phyloP scores from a whole-genome alignment of 2,113 vertebrate species.

The Malurus elegans region DNA sequence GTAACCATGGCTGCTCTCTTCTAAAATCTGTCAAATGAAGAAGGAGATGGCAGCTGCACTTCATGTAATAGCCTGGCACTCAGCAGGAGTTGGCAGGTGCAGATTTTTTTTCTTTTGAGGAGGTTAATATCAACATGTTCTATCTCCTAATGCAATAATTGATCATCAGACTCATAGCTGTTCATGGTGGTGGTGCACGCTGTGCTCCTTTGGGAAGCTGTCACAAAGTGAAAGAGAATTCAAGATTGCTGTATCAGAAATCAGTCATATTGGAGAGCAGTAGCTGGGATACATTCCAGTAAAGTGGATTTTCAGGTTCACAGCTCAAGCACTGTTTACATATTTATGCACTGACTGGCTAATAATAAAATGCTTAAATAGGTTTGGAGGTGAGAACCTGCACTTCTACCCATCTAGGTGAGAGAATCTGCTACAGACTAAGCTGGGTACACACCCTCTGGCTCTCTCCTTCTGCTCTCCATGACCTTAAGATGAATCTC shows the following conservation, averaged over 20 bases:
- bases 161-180: background rate
- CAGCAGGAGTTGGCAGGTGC: background rate
- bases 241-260: background rate
- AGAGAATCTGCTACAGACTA: background rate
- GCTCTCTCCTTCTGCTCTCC: background rate
- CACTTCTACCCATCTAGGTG: background rate
- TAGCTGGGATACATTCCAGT: background rate
- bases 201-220: background rate
- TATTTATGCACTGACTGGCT: background rate
- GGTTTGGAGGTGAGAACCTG: background rate
- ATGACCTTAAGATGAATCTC: background rate
- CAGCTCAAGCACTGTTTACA: background rate
- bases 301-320: background rate
- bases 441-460: background rate
- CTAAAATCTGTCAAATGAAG: background rate
- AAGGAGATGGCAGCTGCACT: background rate
- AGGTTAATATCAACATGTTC: background rate
- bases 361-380: background rate
- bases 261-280: background rate
- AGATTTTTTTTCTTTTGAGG: background rate
- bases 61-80: background rate
- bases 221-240: background rate
- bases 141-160: background rate
- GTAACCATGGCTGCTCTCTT: background rate
- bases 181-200: background rate